These are phyloP conservation scores for Euzophera pinguis DNA, from an alignment of 2,888 invertebrate species.

Conservation along the genomic window DNA sequence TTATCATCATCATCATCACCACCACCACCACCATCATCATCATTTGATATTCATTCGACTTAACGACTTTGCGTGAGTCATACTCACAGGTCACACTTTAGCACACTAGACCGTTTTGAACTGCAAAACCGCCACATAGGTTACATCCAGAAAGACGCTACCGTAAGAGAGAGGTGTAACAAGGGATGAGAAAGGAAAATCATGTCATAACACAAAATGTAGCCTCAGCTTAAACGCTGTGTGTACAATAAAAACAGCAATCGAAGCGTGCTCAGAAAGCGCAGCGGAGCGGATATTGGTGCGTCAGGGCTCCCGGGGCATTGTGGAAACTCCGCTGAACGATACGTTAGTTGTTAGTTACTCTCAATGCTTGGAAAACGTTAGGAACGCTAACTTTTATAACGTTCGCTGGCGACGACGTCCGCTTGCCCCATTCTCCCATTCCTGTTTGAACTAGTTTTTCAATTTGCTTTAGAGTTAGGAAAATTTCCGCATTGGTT, in stretches of 20 bases:
- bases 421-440: neutral
- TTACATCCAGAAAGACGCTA: too few species aligned
- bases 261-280: conserved; percentile 22
- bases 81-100: too few species aligned
- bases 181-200: too few species aligned
- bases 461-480: neutral
- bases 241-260: conserved; percentile 20
- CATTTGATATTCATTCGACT: too few species aligned
- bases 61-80: too few species aligned
- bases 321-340: conserved; percentile 22
- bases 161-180: too few species aligned
- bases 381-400: neutral
- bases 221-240: too few species aligned
- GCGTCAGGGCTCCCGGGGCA: conserved; percentile 27
- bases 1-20: too few species aligned
- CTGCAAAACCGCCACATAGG: too few species aligned
- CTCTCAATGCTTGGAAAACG: neutral
- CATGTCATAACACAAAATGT: too few species aligned
- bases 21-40: too few species aligned
- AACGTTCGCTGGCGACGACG: neutral
- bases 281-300: conserved; percentile 38
- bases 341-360: neutral
- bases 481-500: neutral
- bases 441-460: conserved; percentile 8
- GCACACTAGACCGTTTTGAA: too few species aligned